Conservation (phyloP, 2,797 vertebrate genomes). For the Eutrigla gurnardus region DNA sequence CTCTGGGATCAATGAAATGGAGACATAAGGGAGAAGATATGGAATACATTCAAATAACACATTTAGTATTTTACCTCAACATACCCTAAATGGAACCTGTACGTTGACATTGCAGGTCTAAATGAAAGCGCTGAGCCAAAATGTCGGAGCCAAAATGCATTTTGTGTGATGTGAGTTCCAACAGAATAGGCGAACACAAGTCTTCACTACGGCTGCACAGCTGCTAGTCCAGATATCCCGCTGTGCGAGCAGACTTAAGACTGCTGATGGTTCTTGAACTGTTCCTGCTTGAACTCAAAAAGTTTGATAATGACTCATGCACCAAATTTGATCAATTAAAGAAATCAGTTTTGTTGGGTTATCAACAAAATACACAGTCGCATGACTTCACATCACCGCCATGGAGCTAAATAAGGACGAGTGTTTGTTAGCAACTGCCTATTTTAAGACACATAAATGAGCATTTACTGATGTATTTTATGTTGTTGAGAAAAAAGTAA, state of each 20-base stretch:
- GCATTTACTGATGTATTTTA: too few species aligned
- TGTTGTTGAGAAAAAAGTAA: too few species aligned
- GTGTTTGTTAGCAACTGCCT: too few species aligned
- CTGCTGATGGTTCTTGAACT: conserved; percentile 8
- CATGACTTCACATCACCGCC: too few species aligned
- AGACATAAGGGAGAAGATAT: neutral
- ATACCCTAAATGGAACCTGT: neutral
- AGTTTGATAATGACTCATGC: neutral
- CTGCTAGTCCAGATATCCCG: conserved; percentile 20
- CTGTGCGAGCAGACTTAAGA: conserved; percentile 5
- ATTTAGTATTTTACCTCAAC: neutral
- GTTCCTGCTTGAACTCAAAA: conserved; percentile 10
- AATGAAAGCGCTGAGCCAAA: neutral
- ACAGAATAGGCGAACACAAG: neutral
- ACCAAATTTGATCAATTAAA: conserved; percentile 1
- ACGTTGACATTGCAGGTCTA: neutral
- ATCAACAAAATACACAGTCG: too few species aligned
- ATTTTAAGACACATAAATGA: too few species aligned
- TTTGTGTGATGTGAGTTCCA: conserved; percentile 1
- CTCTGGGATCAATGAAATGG: neutral
- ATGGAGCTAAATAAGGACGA: too few species aligned
- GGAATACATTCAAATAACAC: neutral
- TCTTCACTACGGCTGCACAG: conserved; percentile 18
- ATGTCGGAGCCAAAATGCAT: neutral
- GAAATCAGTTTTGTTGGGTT: neutral